Conservation (phyloP, 2,888 invertebrate species). For the Meteorus colon region DNA sequence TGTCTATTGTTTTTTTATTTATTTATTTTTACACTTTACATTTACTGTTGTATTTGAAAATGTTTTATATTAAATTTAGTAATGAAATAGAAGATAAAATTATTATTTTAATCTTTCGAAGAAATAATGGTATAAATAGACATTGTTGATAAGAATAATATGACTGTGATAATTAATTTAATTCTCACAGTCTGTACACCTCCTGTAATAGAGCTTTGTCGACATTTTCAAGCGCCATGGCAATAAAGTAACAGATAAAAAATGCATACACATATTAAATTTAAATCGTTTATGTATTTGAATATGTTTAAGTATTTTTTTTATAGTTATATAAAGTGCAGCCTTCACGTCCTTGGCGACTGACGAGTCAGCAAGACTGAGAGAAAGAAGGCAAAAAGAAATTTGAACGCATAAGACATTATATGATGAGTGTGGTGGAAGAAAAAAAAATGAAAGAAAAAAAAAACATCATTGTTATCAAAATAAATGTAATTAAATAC, state of each 20-base stretch:
- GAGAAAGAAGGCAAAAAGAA: neutral
- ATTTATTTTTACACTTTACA: no score
- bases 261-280: neutral
- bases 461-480: slow-evolving; percentile 18
- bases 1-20: no score
- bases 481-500: slow-evolving; percentile 12
- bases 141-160: neutral
- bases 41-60: no score
- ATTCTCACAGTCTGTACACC: neutral
- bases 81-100: no score
- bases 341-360: slow-evolving; percentile 11
- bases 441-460: neutral
- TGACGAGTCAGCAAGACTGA: neutral
- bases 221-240: slow-evolving; percentile 7
- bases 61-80: no score
- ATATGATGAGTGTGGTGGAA: neutral
- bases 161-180: slow-evolving; percentile 1
- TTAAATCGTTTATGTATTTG: neutral
- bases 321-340: neutral
- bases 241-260: neutral
- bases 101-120: no score
- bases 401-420: slow-evolving; percentile 2
- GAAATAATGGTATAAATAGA: neutral
- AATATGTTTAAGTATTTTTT: neutral
- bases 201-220: neutral